A percentile compares a stretch with the other conserved stretches of the same genome.
These are phyloP conservation scores for Kuschelorhynchus macadamiae DNA, from an alignment of 2,888 invertebrate genomes.

Conservation along the genomic window DNA sequence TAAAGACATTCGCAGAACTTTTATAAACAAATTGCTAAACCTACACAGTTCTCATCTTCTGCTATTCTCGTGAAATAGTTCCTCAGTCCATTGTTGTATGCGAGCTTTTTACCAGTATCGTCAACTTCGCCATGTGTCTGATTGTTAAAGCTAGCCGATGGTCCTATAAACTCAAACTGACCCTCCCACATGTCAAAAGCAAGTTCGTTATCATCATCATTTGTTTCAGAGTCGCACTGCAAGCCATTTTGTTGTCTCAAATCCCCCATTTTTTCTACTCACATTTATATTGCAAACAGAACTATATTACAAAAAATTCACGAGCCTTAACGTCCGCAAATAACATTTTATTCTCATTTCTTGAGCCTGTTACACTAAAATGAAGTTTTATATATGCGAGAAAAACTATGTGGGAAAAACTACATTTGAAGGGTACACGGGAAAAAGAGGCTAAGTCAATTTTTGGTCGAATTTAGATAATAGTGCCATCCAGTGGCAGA, in stretches of 20 bases:
- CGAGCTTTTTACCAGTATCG: background rate
- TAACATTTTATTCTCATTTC: too few relatives aligned
- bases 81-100: constrained; percentile 29
- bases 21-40: too few relatives aligned
- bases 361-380: too few relatives aligned
- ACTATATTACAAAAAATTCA: too few relatives aligned
- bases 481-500: too few relatives aligned
- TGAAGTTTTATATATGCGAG: too few relatives aligned
- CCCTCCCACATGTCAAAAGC: constrained; percentile 90
- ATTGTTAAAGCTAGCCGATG: constrained; percentile 56
- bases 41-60: constrained; percentile 41
- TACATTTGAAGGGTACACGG: too few relatives aligned
- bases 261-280: constrained; percentile 27
- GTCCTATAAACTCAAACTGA: constrained; percentile 87
- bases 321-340: too few relatives aligned
- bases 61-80: constrained; percentile 27
- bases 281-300: background rate
- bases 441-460: too few relatives aligned
- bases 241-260: constrained; percentile 29
- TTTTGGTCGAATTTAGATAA: too few relatives aligned
- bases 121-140: background rate
- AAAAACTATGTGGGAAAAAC: too few relatives aligned
- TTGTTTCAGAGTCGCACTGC: constrained; percentile 19
- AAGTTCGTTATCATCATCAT: constrained; percentile 15
- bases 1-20: too few relatives aligned